phyloP scores from a whole-genome alignment of 1,140 invertebrate genomes.

The Plectus sambesii region DNA sequence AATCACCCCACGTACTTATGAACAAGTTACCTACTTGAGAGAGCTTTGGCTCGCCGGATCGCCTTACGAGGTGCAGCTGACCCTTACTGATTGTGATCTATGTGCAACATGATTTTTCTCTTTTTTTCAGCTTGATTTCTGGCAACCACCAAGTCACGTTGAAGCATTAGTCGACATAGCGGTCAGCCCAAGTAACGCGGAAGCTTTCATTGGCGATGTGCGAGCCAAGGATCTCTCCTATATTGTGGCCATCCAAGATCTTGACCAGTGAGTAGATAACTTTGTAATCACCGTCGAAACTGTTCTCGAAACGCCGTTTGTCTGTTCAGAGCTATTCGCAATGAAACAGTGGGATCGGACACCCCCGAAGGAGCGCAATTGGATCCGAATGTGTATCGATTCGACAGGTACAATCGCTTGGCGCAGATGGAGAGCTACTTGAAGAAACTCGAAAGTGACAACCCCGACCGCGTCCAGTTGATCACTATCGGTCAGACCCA shows the following conservation, averaged over 20 bases:
- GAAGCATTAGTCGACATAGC: constrained; percentile 33
- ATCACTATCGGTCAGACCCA: constrained; percentile 42
- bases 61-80: too few species aligned
- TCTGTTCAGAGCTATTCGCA: constrained; percentile 32
- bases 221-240: constrained; percentile 34
- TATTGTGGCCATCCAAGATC: constrained; percentile 39
- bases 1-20: constrained; percentile 34
- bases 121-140: constrained; percentile 40
- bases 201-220: constrained; percentile 32
- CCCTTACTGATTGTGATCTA: too few species aligned
- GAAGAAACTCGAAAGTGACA: constrained; percentile 30
- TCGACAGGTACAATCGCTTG: constrained; percentile 31
- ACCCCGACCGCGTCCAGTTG: constrained; percentile 33
- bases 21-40: constrained; percentile 26
- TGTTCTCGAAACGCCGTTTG: too few species aligned
- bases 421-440: constrained; percentile 32
- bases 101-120: too few species aligned
- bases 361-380: not conserved
- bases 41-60: constrained; percentile 23
- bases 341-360: constrained; percentile 22
- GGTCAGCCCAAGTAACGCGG: constrained; percentile 33
- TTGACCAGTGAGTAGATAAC: constrained; percentile 30
- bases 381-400: constrained; percentile 13
- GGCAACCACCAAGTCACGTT: constrained; percentile 34
- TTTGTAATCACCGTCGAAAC: constrained; percentile 8